Evolutionary conservation across 2,797 vertebrate genomes (phyloP), one percentile per base, ranked within the genome.

Genomic region (Leucoraja ocellata): DNA sequence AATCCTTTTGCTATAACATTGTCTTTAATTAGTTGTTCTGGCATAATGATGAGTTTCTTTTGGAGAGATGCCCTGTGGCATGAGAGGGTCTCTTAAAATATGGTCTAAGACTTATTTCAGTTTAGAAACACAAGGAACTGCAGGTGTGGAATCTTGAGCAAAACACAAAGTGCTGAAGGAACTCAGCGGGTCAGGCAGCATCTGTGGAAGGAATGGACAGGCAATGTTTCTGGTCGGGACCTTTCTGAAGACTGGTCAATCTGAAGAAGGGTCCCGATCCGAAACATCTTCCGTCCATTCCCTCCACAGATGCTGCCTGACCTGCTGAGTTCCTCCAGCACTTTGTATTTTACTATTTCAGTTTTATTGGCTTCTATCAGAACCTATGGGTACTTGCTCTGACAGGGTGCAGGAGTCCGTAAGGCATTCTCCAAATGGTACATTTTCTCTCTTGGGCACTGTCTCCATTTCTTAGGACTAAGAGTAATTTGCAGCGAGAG

Each of bases 341-440:
- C 46, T 54, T 54, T 54, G 46, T 54, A 4, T 54, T 54, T 54
- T 93, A 76, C 93, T 76, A 93, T 93, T 93, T 91, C 68, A 93
- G 79, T 92, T n/a, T n/a, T 39, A 91, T 91, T 58, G 76, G 86
- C 65, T 68, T 73, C 76, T 79, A 73, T 88, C 78, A 68, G 68
- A 91, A 83, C 88, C 93, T 54, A 68, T 93, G 93, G 81, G 93
- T 86, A 90, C 91, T 73, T 93, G 86, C 77, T 93, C 93, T 5
- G 25, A 65, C 86, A 63, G 39, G 32, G 86, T 92, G 86, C 84
- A 23, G 93, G 88, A 36, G 83, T 78, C 93, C 68, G 23, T 71
- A 39, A 81, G 86, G 88, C 36, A 63, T 86, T 93, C 93, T 92
- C 88, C 68, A 94, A 93, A 79, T 93, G 84, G 93, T 91, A 93